Evolutionary conservation across 2,113 vertebrate species (phyloP), one percentile per base, ranked within the genome.

Genomic region (Poeciliopsis turrubarensis): DNA sequence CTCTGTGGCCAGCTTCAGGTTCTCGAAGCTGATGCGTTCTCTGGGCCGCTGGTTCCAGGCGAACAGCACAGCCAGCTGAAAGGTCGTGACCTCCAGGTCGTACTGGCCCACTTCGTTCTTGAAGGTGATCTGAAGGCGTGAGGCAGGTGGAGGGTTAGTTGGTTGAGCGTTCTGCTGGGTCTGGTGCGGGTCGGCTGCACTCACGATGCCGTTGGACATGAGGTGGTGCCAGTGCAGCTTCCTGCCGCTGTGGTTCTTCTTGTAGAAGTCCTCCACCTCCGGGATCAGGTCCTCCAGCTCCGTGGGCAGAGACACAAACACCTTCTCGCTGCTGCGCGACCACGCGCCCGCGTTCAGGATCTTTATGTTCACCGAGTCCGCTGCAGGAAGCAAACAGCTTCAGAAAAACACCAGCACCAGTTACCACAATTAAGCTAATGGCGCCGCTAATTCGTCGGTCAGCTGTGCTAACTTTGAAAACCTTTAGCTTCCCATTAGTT

Each of bases 201-300:
- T 96, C 92, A 99, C 98, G 88, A 99, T 99, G 94, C 98, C 98
- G 72, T 99, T 99, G 81, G 98, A 99, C 98, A 99, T 99, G 85
- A 99, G 97, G 89, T 99, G 98, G 79, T 99, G 98, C 98, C 98
- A 99, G 90, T 99, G 98, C 41, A 99, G 95, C 87, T 99, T 99
- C 90, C 98, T 95, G 88, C 98, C 98, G 44, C 97, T 99, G 92
- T 99, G 98, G 92, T 99, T 99, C 94, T 99, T 99, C 94, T 99
- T 99, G 86, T 99, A 99, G 86, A 99, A 99, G 81, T 99, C 98
- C 90, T 99, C 98, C 7, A 99, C 98, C 93, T 99, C 98, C 6
- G 98, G 98, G 89, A 99, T 99, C 77, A 99, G 93, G 83, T 99
- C 98, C 84, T 99, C 98, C 83, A 99, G 92, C 87, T 99, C 98